These are phyloP conservation scores for Epizoanthus scotinus DNA, from an alignment of 92 coral and sea anemone genomes.

Conservation along the genomic window DNA sequence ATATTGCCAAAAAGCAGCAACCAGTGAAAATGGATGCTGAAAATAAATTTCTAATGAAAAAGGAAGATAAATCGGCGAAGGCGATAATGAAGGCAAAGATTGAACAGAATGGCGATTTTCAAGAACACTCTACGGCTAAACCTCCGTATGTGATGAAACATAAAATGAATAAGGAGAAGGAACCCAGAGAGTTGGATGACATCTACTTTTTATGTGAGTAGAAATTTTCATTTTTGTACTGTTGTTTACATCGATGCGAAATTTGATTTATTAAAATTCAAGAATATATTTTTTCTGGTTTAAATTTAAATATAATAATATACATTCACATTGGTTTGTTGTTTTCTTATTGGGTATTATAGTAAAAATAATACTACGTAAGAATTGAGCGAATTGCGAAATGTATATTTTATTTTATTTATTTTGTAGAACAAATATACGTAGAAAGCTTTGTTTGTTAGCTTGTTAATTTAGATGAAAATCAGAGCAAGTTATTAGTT, in stretches of 20 bases:
- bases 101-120: slow-evolving; percentile 11
- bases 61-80: slow-evolving; percentile 22
- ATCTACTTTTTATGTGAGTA: slow-evolving; percentile 42
- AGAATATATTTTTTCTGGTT: neutral
- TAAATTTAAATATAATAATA: neutral
- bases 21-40: slow-evolving; percentile 1
- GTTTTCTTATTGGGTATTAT: neutral
- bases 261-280: slow-evolving; percentile 5
- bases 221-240: neutral
- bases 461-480: neutral
- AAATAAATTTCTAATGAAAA: slow-evolving; percentile 11
- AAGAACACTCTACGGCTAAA: slow-evolving; percentile 28
- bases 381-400: slow-evolving; percentile 29
- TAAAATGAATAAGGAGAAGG: slow-evolving; percentile 26
- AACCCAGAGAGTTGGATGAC: slow-evolving; percentile 19
- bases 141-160: slow-evolving; percentile 41
- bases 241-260: slow-evolving; percentile 4
- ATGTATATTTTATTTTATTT: slow-evolving; percentile 30
- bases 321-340: neutral
- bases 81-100: neutral
- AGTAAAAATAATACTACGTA: neutral
- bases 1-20: neutral
- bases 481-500: neutral
- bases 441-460: slow-evolving; percentile 8
- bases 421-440: slow-evolving; percentile 19